Conservation (phyloP, 1,140 invertebrate species). For the Bilobella aurantiaca region DNA sequence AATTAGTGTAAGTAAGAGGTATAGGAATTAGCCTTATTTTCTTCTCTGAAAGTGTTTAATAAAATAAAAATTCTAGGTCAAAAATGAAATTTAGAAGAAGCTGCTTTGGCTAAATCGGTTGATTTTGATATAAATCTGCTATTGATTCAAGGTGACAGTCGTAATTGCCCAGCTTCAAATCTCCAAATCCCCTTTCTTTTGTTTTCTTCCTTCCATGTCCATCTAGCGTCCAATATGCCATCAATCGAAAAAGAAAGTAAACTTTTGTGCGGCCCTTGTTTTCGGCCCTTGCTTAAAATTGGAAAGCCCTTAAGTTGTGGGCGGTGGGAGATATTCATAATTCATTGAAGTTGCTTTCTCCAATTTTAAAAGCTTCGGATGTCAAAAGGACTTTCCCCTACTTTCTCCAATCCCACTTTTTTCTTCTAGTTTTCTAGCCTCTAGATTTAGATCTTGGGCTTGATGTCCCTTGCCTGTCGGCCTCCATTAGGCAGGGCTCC, state of each 20-base stretch:
- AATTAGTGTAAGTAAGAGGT: too few species aligned
- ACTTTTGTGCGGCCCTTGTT: too few species aligned
- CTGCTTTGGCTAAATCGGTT: too few species aligned
- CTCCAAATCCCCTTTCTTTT: too few species aligned
- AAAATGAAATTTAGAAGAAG: too few species aligned
- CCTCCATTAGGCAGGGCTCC: constrained; percentile 31
- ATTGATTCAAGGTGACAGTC: too few species aligned
- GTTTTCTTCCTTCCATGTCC: not conserved
- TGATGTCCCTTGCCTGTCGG: constrained; percentile 33
- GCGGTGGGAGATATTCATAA: not conserved
- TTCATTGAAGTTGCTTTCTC: constrained; percentile 1
- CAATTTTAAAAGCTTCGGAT: not conserved
- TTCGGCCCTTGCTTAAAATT: not conserved
- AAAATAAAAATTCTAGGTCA: too few species aligned
- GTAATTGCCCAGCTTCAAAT: too few species aligned
- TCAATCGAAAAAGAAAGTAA: not conserved
- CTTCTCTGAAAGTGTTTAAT: not conserved
- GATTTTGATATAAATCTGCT: too few species aligned
- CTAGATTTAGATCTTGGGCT: too few species aligned
- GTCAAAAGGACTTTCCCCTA: not conserved
- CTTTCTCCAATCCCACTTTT: not conserved
- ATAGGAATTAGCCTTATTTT: not conserved
- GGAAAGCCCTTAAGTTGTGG: not conserved
- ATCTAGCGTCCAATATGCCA: not conserved
- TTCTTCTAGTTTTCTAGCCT: constrained; percentile 3